Evolutionary conservation across 2,113 vertebrate species (phyloP).

Genomic region (Tragelaphus strepsiceros): DNA sequence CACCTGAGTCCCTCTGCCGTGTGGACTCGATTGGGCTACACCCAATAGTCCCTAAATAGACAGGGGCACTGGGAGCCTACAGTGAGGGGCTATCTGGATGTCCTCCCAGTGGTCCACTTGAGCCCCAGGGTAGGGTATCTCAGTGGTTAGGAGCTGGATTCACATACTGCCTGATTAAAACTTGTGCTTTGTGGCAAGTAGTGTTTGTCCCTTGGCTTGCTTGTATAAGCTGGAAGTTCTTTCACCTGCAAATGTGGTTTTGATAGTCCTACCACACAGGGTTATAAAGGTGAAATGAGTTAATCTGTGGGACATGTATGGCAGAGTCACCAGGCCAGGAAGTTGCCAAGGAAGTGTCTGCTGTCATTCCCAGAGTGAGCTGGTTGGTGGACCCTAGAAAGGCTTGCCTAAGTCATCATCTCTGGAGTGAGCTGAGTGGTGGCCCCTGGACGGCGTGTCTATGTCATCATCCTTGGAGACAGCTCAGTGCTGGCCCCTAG

Average conservation of each 20-base stretch:
- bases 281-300: neutral
- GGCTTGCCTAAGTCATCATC: too few relatives aligned
- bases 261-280: too few relatives aligned
- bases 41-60: neutral
- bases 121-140: neutral
- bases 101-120: neutral
- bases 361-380: too few relatives aligned
- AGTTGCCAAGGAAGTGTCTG: accelerated
- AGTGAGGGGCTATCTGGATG: neutral
- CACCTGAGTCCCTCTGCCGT: accelerated
- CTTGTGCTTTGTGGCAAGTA: neutral
- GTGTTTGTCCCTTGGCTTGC: neutral
- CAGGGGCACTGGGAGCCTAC: neutral
- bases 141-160: neutral
- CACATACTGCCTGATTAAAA: too few relatives aligned
- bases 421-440: too few relatives aligned
- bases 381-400: too few relatives aligned
- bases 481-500: neutral
- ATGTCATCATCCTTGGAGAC: neutral
- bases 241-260: neutral
- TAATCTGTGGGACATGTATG: too few relatives aligned
- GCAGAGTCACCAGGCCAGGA: neutral
- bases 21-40: accelerated
- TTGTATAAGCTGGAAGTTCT: neutral
- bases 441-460: too few relatives aligned